Percentiles rank a stretch among this genome's conserved stretches.
These are phyloP conservation scores for Aphidoletes aphidimyza DNA, from an alignment of 2,888 invertebrate species.

Conservation along the genomic window DNA sequence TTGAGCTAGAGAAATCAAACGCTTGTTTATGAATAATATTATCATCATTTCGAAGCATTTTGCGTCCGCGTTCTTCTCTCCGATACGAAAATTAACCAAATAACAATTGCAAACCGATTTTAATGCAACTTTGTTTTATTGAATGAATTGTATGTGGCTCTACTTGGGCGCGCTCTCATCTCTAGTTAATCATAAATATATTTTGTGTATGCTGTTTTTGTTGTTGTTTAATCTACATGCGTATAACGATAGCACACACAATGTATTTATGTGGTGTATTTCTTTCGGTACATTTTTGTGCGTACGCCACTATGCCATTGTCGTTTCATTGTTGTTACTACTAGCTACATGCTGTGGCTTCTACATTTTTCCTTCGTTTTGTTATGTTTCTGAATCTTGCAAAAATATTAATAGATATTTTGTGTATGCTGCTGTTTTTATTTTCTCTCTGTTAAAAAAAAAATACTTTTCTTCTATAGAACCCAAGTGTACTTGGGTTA, in stretches of 20 bases:
- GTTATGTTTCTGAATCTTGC: not conserved
- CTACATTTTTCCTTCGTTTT: conserved; percentile 19
- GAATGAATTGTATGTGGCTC: too few relatives aligned
- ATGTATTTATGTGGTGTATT: too few relatives aligned
- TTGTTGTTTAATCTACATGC: too few relatives aligned
- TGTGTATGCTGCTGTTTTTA: too few relatives aligned
- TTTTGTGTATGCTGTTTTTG: too few relatives aligned
- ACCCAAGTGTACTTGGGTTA: too few relatives aligned
- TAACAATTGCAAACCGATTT: not conserved
- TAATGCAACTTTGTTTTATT: conserved; percentile 22
- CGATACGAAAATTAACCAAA: not conserved
- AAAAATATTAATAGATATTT: conserved; percentile 18
- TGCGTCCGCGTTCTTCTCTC: conserved; percentile 23
- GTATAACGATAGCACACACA: too few relatives aligned
- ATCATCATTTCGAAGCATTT: not conserved
- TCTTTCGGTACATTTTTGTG: too few relatives aligned
- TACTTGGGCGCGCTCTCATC: too few relatives aligned
- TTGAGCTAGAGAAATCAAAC: conserved; percentile 36
- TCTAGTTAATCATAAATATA: too few relatives aligned
- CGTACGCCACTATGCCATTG: not conserved
- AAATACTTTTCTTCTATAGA: not conserved
- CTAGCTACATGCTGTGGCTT: not conserved
- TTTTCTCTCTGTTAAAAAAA: too few relatives aligned
- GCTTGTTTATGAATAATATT: conserved; percentile 25
- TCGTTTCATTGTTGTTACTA: conserved; percentile 14